Evolutionary conservation across 1,140 invertebrate genomes (phyloP).

Genomic region (Nasonia longicornis): DNA sequence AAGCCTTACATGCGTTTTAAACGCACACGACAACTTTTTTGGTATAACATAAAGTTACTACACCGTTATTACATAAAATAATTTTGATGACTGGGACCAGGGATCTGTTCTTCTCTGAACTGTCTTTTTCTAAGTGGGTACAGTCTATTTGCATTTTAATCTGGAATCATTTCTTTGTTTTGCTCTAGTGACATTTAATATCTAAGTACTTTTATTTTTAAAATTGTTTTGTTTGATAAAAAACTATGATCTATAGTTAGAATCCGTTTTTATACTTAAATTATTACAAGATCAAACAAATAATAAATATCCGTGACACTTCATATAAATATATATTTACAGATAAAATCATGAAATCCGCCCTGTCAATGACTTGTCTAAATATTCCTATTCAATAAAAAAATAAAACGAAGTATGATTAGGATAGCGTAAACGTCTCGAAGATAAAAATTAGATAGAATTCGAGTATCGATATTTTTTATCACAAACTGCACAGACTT

Average conservation of each 20-base stretch:
- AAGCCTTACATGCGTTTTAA: slow-evolving; percentile 51
- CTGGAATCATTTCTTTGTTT: slow-evolving; percentile 33
- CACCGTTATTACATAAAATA: slow-evolving; percentile 60
- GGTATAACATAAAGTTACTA: slow-evolving; percentile 53
- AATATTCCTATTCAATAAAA: slow-evolving; percentile 60
- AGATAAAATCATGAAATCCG: slow-evolving; percentile 55
- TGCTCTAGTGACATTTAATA: not conserved
- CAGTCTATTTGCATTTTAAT: slow-evolving; percentile 40
- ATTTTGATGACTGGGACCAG: slow-evolving; percentile 62
- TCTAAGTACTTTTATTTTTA: slow-evolving; percentile 14
- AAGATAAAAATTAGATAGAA: slow-evolving; percentile 55
- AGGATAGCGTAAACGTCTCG: slow-evolving; percentile 55
- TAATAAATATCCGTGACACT: not conserved
- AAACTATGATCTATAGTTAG: not conserved
- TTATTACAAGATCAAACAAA: not conserved
- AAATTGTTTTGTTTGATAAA: slow-evolving; percentile 28
- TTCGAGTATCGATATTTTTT: slow-evolving; percentile 63
- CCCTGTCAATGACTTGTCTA: slow-evolving; percentile 57
- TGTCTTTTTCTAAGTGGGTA: slow-evolving; percentile 27
- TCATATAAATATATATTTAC: slow-evolving; percentile 16
- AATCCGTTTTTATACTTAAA: slow-evolving; percentile 28
- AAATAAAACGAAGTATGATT: slow-evolving; percentile 41
- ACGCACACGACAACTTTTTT: slow-evolving; percentile 40
- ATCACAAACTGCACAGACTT: slow-evolving; percentile 43
- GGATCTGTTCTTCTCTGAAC: slow-evolving; percentile 58